phyloP scores from a whole-genome alignment of 2,797 vertebrate genomes.

The Takifugu rubripes region DNA sequence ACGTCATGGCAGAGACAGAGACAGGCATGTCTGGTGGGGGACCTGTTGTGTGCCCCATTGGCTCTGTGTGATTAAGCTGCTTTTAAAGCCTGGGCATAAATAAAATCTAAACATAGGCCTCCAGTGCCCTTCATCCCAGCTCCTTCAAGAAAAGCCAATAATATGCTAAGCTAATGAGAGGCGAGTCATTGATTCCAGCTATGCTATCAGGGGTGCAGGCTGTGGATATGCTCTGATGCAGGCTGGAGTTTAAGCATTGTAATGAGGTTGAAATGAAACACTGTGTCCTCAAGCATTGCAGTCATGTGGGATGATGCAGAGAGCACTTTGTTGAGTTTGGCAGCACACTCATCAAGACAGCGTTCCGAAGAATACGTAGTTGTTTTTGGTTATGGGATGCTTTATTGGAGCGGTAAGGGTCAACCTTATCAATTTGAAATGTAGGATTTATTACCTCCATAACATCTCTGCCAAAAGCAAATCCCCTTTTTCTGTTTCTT shows the following conservation, averaged over 20 bases:
- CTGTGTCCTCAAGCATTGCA: constrained; percentile 63
- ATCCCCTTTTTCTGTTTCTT: constrained; percentile 8
- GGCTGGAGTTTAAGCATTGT: constrained; percentile 65
- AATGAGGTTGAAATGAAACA: constrained; percentile 72
- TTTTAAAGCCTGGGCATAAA: constrained; percentile 67
- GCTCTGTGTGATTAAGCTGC: constrained; percentile 68
- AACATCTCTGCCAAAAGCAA: constrained; percentile 14
- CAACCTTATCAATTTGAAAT: constrained; percentile 50
- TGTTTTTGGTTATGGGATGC: constrained; percentile 53
- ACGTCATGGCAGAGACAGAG: constrained; percentile 51
- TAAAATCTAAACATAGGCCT: constrained; percentile 69
- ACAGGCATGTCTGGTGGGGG: constrained; percentile 52
- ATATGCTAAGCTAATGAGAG: constrained; percentile 74
- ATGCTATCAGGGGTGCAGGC: constrained; percentile 52
- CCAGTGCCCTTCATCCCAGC: constrained; percentile 64
- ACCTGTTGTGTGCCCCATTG: constrained; percentile 63
- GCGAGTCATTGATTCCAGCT: constrained; percentile 64
- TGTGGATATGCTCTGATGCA: constrained; percentile 58
- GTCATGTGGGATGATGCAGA: constrained; percentile 60
- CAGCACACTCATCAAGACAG: constrained; percentile 42
- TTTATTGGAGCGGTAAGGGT: constrained; percentile 39
- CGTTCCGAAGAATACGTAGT: constrained; percentile 44
- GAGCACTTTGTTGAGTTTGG: constrained; percentile 55
- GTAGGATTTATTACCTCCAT: constrained; percentile 33
- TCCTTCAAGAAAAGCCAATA: constrained; percentile 69